Base-by-base conservation (phyloP, 1,140 invertebrate genomes). In the Piezodorus guildinii region DNA sequence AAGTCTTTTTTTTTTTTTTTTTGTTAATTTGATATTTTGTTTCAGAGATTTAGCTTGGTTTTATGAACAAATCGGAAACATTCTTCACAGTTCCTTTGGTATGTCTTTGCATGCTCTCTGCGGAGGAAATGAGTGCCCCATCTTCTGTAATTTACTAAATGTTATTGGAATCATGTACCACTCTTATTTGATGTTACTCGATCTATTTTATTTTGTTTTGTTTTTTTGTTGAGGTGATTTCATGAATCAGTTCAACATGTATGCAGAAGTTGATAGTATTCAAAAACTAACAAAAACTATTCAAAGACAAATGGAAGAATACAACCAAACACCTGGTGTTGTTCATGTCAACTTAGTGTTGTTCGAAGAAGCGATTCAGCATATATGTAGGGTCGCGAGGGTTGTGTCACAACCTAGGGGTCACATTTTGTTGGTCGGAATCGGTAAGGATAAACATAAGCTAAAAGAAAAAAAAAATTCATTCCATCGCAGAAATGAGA, bases 381-480 rank as follows among this genome's bases (percentile, higher is more conserved):
- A 92, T 72, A 82, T 93, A 59, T 84, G 83, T 62, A 82, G 88
- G 66, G 88, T 90, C 62, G 81, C 86, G 14, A 78, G 90, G 61
- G 87, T 92, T 16, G 84, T 94, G 49, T 87, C 88, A 2, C 88
- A 91, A 74, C 86, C 85, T 0, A 77, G 85, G 30, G 90, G 91
- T 5, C 85, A 93, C 75, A 82, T 90, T 80, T 76, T 93, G 3
- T 79, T 92, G 56, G 82, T 94, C 54, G 90, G 90, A 44, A 87
- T 91, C 66, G 88, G 84, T 80, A 76, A 68, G 68, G 54, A 58
- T 62, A 39, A 8, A 4, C 2, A 19, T 46, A 12, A 9, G 16
- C 17, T 64, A 23, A 60, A n/a, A 15, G 27, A 8, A 27, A 12
- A 34, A n/a, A 25, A 16, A 34, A 6, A 9, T n/a, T 10, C 19